Conservation (phyloP, 2,888 invertebrate species). For the Ceraclea dissimilis region DNA sequence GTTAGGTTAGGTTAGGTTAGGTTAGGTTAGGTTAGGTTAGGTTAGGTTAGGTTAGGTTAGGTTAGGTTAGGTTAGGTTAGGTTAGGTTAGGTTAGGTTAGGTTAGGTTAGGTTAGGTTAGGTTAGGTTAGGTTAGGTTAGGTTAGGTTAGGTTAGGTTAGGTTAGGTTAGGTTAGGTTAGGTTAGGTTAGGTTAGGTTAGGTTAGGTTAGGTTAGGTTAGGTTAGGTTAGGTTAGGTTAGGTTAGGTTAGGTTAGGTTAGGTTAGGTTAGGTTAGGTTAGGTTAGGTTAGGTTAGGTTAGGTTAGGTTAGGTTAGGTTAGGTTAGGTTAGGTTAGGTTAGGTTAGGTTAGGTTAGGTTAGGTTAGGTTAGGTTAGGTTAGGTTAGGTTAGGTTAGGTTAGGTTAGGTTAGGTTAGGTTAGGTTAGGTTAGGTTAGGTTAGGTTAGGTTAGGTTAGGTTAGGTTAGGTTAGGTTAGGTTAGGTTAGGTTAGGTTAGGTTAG, state of each 20-base stretch:
- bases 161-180: conserved; percentile 27
- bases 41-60: conserved; percentile 2
- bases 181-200: conserved; percentile 26
- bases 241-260: conserved; percentile 24
- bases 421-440: conserved; percentile 24
- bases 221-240: conserved; percentile 26
- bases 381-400: conserved; percentile 25
- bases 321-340: conserved; percentile 27
- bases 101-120: conserved; percentile 3
- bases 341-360: conserved; percentile 27
- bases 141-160: conserved; percentile 25
- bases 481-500: conserved; percentile 24
- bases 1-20: conserved; percentile 3
- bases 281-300: conserved; percentile 45
- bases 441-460: conserved; percentile 26
- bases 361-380: conserved; percentile 27
- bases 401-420: conserved; percentile 22
- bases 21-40: conserved; percentile 3
- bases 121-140: conserved; percentile 2
- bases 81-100: conserved; percentile 3
- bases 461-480: conserved; percentile 25
- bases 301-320: conserved; percentile 23
- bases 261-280: conserved; percentile 23
- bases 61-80: conserved; percentile 3
- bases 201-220: conserved; percentile 25